Evolutionary conservation across 2,888 invertebrate species (phyloP).

Genomic region (Stomorhina lunata): DNA sequence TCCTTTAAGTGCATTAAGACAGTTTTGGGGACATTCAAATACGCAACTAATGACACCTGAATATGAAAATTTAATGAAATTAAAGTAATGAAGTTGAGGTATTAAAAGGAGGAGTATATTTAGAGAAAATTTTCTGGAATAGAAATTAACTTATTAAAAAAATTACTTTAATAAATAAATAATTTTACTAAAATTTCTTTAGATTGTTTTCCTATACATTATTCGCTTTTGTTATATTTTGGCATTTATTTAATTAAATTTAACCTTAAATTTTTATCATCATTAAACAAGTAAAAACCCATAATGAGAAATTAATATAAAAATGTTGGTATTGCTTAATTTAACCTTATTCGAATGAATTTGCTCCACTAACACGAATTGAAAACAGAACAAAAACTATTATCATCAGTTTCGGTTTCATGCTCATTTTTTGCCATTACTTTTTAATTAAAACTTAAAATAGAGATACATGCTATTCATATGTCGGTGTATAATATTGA

Average conservation of each 20-base stretch:
- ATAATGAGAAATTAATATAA: background rate
- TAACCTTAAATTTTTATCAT: too few relatives aligned
- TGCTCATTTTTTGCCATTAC: background rate
- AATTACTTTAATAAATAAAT: too few relatives aligned
- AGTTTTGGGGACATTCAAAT: background rate
- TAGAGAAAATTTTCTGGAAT: too few relatives aligned
- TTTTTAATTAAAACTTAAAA: slow-evolving; percentile 30
- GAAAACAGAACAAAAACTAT: background rate
- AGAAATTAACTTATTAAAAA: too few relatives aligned
- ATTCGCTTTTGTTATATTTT: too few relatives aligned
- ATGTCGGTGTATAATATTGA: background rate
- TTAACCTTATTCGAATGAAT: slow-evolving; percentile 9
- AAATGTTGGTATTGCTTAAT: background rate
- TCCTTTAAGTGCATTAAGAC: background rate
- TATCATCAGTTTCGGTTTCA: background rate
- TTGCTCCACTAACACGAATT: slow-evolving; percentile 8
- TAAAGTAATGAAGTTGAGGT: too few relatives aligned
- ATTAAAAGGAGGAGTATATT: too few relatives aligned
- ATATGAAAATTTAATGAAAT: too few relatives aligned
- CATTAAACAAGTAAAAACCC: background rate
- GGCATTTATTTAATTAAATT: too few relatives aligned
- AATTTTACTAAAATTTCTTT: too few relatives aligned
- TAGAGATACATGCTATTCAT: background rate
- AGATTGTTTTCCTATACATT: too few relatives aligned
- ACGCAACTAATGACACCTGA: too few relatives aligned